Conservation (phyloP, 2,888 invertebrate genomes). For the Clanis bilineata region DNA sequence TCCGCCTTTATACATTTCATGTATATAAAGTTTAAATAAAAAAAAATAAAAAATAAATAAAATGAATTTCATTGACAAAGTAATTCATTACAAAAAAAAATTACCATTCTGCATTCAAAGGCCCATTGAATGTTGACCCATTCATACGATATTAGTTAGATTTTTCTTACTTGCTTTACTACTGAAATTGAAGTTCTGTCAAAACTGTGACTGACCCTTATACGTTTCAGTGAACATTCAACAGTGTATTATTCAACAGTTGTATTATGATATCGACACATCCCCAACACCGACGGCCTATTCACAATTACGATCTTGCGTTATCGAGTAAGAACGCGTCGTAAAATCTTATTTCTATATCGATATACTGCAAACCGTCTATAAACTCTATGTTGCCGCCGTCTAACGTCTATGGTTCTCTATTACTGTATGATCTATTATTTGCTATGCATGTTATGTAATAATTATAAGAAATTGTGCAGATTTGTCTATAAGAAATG, state of each 20-base stretch:
- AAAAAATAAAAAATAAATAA: too few relatives aligned
- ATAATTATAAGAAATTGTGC: background rate
- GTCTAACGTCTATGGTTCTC: background rate
- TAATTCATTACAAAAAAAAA: too few relatives aligned
- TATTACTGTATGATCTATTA: background rate
- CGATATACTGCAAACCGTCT: background rate
- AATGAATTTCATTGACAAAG: too few relatives aligned
- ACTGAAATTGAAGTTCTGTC: too few relatives aligned
- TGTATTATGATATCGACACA: conserved; percentile 22
- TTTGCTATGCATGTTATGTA: background rate
- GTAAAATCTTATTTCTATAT: background rate
- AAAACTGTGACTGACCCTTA: too few relatives aligned
- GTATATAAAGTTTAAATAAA: too few relatives aligned
- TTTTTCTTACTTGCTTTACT: too few relatives aligned
- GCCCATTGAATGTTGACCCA: too few relatives aligned
- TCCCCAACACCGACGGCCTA: conserved; percentile 42
- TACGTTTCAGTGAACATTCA: too few relatives aligned
- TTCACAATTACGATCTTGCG: conserved; percentile 31
- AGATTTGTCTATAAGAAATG: background rate
- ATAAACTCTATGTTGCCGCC: background rate
- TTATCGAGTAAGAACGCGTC: conserved; percentile 1
- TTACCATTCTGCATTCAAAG: too few relatives aligned
- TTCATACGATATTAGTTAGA: too few relatives aligned
- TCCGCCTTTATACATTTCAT: too few relatives aligned
- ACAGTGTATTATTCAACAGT: background rate